Evolutionary conservation across 2,888 invertebrate species (phyloP), one percentile per base, ranked within the genome.

Genomic region (Taphrorychus bicolor): DNA sequence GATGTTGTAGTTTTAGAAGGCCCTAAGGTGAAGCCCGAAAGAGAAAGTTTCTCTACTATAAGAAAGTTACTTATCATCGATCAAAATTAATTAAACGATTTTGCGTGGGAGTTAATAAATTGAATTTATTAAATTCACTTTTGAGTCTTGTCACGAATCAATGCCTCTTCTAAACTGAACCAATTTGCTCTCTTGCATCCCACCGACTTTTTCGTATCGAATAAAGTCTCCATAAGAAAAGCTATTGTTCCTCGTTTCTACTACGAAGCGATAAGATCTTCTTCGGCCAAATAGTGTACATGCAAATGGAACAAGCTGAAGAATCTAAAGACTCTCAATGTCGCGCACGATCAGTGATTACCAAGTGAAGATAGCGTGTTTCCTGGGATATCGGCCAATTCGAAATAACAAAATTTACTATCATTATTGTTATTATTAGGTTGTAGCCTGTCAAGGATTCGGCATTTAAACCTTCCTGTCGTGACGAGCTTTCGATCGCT

Each of bases 381-480:
- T 23, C 61, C 40, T 41, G n/a, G 19, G 54, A 61, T 61, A 42
- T 61, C 23, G 5, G 21, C 32, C n/a, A n/a, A n/a, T 53, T 52
- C 42, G 32, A 61, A 53, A 52, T 52, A 61, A 61, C 18, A 61
- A 22, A 22, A 23, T 51, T 32, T 32, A 32, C 11, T 32, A 11
- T 48, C 41, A 53, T 60, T 60, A 52, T 49, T 11, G 61, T 53
- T 61, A 45, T 54, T 62, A 62, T 23, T 42, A 42, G 61, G 52
- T 54, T 62, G 54, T 62, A 62, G 54, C 14, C 54, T 60, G 61
- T 54, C 48, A 62, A 54, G 61, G 61, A 54, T 54, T 48, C 48
- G 9, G 40, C 53, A n/a, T 54, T 7, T 14, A 16, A 54, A 52
- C 11, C 40, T 59, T 61, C 53, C 42, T 5, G 22, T 61, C 53